Percentiles rank a stretch among this genome's conserved stretches.
Evolutionary conservation across 2,113 vertebrate species (phyloP).

Genomic region (Garra rufa): DNA sequence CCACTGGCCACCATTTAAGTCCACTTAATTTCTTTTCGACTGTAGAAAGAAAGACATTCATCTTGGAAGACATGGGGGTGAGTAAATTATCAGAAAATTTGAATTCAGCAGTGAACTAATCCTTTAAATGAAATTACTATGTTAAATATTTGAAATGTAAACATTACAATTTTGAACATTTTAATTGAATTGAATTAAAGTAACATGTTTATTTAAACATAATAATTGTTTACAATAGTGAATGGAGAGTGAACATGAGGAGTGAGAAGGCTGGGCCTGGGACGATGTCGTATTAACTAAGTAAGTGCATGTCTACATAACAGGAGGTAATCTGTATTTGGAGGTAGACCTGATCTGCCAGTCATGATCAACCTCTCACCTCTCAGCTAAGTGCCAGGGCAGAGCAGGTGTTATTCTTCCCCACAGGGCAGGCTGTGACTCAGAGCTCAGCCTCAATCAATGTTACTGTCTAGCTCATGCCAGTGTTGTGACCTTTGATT

Average conservation of each 20-base stretch:
- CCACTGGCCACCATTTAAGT: no score
- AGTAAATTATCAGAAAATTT: no score
- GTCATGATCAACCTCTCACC: conserved; percentile 69
- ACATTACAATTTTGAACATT: not conserved
- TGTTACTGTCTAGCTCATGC: conserved; percentile 35
- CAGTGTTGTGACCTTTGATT: conserved; percentile 16
- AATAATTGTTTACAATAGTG: no score
- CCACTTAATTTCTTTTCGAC: no score
- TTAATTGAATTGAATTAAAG: not conserved
- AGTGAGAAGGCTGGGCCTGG: not conserved
- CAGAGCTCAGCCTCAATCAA: conserved; percentile 37
- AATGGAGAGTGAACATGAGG: not conserved
- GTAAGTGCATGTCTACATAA: conserved; percentile 50
- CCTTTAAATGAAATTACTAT: no score
- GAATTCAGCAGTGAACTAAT: no score
- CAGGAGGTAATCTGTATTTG: conserved; percentile 70
- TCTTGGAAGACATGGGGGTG: no score
- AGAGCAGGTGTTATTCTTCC: conserved; percentile 52
- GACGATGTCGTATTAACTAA: conserved; percentile 61
- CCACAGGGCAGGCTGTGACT: conserved; percentile 4
- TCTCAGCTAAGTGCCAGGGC: conserved; percentile 55
- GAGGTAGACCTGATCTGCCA: conserved; percentile 65
- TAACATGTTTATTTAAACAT: not conserved
- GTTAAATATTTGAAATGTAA: not conserved
- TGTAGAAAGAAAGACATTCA: no score